Conservation (phyloP, 2,888 invertebrate genomes). For the Rhopalosiphum nymphaeae region DNA sequence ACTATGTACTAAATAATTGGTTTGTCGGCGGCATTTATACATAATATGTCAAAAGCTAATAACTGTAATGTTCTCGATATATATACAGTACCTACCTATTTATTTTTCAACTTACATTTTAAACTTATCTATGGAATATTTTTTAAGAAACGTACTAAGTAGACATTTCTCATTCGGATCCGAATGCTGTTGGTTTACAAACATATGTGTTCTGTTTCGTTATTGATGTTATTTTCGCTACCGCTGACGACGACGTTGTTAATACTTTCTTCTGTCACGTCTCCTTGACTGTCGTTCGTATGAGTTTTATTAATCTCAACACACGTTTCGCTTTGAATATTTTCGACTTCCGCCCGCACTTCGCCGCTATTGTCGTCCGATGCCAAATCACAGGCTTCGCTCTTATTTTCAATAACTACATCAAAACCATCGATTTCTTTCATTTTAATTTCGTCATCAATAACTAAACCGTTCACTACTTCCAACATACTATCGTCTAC, state of each 20-base stretch:
- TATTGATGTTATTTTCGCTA: not conserved
- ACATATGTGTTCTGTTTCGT: not conserved
- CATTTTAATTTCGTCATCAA: not conserved
- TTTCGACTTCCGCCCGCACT: not conserved
- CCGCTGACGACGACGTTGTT: not conserved
- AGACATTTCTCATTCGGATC: not conserved
- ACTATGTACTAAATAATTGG: not conserved
- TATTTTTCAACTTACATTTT: not conserved
- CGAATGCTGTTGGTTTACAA: not conserved
- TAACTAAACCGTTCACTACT: not conserved
- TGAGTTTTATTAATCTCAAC: not conserved
- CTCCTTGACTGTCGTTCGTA: not conserved
- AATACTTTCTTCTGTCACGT: conserved; percentile 4
- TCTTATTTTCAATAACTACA: not conserved
- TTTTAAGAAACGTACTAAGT: not conserved
- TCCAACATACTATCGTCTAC: not conserved
- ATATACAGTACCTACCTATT: not conserved
- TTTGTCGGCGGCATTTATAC: not conserved
- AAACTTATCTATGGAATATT: conserved; percentile 8
- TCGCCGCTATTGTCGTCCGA: not conserved
- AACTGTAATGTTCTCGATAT: not conserved
- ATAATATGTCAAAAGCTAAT: not conserved
- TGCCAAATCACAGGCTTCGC: not conserved
- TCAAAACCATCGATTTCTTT: not conserved
- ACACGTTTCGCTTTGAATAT: not conserved